A percentile compares a stretch with the other conserved stretches of the same genome.
These are phyloP conservation scores for Neodiprion fabricii DNA, from an alignment of 1,140 invertebrate species.

Conservation along the genomic window DNA sequence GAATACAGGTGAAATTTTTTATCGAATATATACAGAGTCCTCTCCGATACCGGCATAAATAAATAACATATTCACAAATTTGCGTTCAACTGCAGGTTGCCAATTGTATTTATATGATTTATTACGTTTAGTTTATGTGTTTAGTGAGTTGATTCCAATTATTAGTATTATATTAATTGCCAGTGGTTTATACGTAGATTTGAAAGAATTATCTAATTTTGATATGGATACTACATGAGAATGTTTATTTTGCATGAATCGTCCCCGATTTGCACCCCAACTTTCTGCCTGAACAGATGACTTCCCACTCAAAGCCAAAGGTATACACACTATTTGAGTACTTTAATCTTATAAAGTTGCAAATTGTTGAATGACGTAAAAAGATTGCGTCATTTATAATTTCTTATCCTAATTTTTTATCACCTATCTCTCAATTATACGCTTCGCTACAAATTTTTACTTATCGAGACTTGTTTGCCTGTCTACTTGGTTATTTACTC, in stretches of 20 bases:
- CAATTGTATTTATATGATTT: not conserved
- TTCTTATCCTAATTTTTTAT: not conserved
- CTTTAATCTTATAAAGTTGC: not conserved
- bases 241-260: conserved; percentile 59
- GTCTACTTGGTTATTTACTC: conserved; percentile 26
- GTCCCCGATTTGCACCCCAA: conserved; percentile 51
- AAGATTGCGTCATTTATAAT: not conserved
- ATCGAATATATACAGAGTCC: too few relatives aligned
- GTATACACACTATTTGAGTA: conserved; percentile 51
- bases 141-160: not conserved
- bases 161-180: not conserved
- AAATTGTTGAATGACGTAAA: not conserved
- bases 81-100: too few relatives aligned
- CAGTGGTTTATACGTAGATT: not conserved
- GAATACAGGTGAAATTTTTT: too few relatives aligned
- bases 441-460: not conserved
- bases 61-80: too few relatives aligned
- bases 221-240: conserved; percentile 41
- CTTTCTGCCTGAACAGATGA: conserved; percentile 55
- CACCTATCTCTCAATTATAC: not conserved
- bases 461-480: not conserved
- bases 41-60: too few relatives aligned
- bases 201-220: not conserved
- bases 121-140: conserved; percentile 3
- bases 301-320: conserved; percentile 52